phyloP scores from a whole-genome alignment of 1,140 invertebrate genomes.

The Drosophila ironensis region DNA sequence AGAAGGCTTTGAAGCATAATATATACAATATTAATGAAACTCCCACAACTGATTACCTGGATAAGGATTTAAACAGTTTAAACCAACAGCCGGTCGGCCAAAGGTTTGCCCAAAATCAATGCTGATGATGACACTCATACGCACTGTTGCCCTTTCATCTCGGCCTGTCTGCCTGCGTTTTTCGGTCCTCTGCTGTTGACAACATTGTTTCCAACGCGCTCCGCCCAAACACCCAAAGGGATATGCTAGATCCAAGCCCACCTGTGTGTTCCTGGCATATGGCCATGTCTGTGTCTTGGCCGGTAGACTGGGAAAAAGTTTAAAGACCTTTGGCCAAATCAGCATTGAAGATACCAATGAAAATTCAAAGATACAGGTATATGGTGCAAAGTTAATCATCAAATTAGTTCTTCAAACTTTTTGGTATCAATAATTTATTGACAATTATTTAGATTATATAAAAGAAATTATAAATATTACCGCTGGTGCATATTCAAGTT shows the following conservation, averaged over 20 bases:
- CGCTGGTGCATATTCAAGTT: too few relatives aligned
- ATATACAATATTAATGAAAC: neutral
- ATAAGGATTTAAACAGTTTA: conserved; percentile 15
- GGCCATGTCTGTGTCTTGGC: conserved; percentile 13
- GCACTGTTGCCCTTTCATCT: conserved; percentile 73
- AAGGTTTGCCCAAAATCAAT: conserved; percentile 48
- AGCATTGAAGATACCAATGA: too few relatives aligned
- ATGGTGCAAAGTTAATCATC: too few relatives aligned
- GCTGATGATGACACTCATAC: conserved; percentile 75
- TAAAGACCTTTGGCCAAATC: too few relatives aligned
- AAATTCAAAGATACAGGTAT: too few relatives aligned
- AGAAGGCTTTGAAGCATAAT: too few relatives aligned
- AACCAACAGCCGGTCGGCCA: conserved; percentile 20
- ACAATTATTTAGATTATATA: too few relatives aligned
- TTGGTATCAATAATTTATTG: too few relatives aligned
- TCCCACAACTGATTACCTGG: neutral
- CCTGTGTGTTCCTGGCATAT: conserved; percentile 12
- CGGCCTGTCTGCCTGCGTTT: conserved; percentile 11
- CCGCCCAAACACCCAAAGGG: neutral
- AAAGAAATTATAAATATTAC: too few relatives aligned
- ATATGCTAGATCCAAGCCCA: neutral
- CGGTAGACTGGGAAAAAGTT: neutral
- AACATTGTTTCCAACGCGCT: conserved; percentile 65
- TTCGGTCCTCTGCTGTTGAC: conserved; percentile 57
- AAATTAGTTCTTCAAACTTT: too few relatives aligned